Evolutionary conservation across 2,113 vertebrate species (phyloP), one percentile per base, ranked within the genome.

Genomic region (Tringa solitaria): DNA sequence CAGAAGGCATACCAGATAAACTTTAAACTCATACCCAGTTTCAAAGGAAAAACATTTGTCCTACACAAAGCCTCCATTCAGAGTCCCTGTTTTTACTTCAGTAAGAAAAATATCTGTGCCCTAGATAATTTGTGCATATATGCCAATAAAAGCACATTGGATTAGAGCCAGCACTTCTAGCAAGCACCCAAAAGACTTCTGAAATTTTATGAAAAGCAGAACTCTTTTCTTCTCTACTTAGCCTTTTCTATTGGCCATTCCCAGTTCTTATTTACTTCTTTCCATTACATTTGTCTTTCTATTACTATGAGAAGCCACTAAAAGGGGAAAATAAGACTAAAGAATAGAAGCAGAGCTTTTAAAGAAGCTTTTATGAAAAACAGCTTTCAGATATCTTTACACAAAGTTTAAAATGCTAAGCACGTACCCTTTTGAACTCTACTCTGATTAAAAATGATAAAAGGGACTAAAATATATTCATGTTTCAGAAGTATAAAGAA

Each of bases 121-220:
- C 84, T 86, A 82, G 87, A 90, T 94, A 96, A 96, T 92, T 95
- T 97, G 67, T 72, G 94, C 91, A 84, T 67, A 54, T 86, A 81
- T 89, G 94, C 96, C 96, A 94, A 97, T 77, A 96, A 96, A 95
- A 96, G 88, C 90, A 94, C 50, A 60, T 23, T 97, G 97, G 96
- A 86, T 59, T 43, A 39, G 21, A 85, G 89, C 94, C 97, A 96
- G 84, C 26, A 69, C 63, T 92, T 96, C 74, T 12, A 96, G 86
- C 85, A 93, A 96, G 84, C 48, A 85, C 53, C 68, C 87, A 89
- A 92, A 92, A 67, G 63, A 90, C 57, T 87, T 92, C 69, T 79
- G 51, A 95, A 95, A 81, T 68, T 14, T 68, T 79, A 45, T 51
- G 61, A 84, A 95, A 96, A 73, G 86, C 70, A 85, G 28, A 93